Base-by-base conservation (phyloP, 64 coral and sea anemone species). In the Porites australiensis region DNA sequence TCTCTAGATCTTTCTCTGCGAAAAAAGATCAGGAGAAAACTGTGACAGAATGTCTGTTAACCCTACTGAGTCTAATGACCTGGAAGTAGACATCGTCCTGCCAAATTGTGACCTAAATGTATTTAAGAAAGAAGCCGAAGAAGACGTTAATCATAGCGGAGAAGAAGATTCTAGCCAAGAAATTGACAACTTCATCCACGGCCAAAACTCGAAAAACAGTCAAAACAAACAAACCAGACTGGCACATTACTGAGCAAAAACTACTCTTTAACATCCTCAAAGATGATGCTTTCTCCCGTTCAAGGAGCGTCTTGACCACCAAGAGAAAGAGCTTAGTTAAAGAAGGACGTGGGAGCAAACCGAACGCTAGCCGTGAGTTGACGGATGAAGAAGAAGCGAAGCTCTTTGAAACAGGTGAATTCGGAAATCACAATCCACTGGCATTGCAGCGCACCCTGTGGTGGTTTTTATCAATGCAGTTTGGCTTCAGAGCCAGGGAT, bases 391-490 rank as follows among this genome's bases (percentile, higher is more conserved):
- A n/a, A n/a, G n/a, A n/a, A n/a, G n/a, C n/a, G n/a, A n/a, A n/a
- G n/a, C n/a, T n/a, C n/a, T n/a, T n/a, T n/a, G n/a, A n/a, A 63
- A 46, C 44, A 10, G 64, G 45, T 51, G 64, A 49, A 46, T 74
- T 49, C 15, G 22, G 71, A 0, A 27, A 50, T 49, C 46, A 49
- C 19, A 72, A 19, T 74, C 85, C 67, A 51, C 47, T 54, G 22
- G 44, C 50, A 54, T 44, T 88, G 18, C 85, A 88, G 27, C 23
- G 69, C 18, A 72, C 68, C 3, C 0, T 88, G 3, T 88, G 83
- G 65, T 87, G 83, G 83, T 46, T 87, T 50, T 44, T 87, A 66
- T 68, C 83, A 2, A 16, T 87, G 7, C 66, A 88, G 13, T 58
- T 88, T 73, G 68, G 85, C 2, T 88, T 88, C 44, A 48, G 86